Evolutionary conservation across 2,888 invertebrate species (phyloP).

Genomic region (Sceliomorpha sp.): DNA sequence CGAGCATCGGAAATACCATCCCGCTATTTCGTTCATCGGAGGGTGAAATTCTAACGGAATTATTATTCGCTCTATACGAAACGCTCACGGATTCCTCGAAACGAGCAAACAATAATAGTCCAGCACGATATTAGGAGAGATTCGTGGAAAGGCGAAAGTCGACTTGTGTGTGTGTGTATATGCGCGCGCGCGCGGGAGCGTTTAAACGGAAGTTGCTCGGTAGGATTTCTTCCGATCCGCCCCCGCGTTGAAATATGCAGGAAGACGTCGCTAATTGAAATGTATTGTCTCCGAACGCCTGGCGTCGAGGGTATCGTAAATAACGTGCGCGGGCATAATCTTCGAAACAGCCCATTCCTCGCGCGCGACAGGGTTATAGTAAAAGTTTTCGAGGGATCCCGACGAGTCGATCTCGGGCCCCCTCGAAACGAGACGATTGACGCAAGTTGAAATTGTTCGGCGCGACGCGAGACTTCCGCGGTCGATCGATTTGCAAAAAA

Average conservation of each 20-base stretch:
- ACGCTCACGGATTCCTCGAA: neutral
- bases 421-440: slow-evolving; percentile 41
- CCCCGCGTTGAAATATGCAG: slow-evolving; percentile 23
- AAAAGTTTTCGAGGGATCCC: slow-evolving; percentile 42
- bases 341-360: slow-evolving; percentile 34
- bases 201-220: slow-evolving; percentile 13
- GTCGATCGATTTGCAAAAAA: slow-evolving; percentile 25
- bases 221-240: slow-evolving; percentile 11
- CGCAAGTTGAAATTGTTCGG: slow-evolving; percentile 40
- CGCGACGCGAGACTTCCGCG: slow-evolving; percentile 36
- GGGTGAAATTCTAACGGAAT: neutral
- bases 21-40: neutral
- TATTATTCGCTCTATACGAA: neutral
- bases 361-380: slow-evolving; percentile 27
- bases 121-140: no score
- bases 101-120: no score
- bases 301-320: slow-evolving; percentile 36
- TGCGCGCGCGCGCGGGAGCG: no score
- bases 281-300: slow-evolving; percentile 33
- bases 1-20: slow-evolving; percentile 12
- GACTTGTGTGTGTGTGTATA: no score
- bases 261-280: slow-evolving; percentile 43
- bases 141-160: no score
- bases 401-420: slow-evolving; percentile 41
- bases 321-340: slow-evolving; percentile 30